Percentiles rank a stretch among this genome's conserved stretches.
phyloP scores from a whole-genome alignment of 2,888 invertebrate species.

The Pasiphila rectangulata region DNA sequence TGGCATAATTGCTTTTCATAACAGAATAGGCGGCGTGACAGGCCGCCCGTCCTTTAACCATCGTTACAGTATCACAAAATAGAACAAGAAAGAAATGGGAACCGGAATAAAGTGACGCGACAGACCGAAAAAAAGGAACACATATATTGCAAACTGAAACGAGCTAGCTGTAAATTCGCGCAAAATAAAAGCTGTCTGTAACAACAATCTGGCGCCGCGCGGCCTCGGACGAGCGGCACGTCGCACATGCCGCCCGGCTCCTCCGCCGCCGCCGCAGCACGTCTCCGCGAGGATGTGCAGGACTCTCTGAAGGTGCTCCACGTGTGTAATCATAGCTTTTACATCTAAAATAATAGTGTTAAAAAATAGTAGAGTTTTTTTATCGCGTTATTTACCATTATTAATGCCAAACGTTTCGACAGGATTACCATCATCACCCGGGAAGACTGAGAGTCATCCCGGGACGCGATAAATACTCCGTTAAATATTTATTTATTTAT shows the following conservation, averaged over 20 bases:
- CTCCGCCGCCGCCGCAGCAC: not conserved
- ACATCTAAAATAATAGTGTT: no score
- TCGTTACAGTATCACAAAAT: conserved; percentile 2
- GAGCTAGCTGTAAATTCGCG: conserved; percentile 10
- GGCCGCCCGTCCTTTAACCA: not conserved
- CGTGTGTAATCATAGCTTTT: no score
- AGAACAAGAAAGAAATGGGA: conserved; percentile 1
- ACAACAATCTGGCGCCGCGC: conserved; percentile 10
- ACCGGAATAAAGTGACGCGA: conserved; percentile 7
- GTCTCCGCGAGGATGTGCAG: not conserved
- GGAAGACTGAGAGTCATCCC: no score
- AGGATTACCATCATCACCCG: no score
- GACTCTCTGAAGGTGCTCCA: no score
- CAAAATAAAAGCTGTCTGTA: conserved; percentile 13
- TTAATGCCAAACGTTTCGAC: no score
- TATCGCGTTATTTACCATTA: no score
- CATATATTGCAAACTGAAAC: conserved; percentile 11
- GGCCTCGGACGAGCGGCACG: not conserved
- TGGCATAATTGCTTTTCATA: not conserved
- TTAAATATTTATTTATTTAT: no score
- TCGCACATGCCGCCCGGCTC: not conserved
- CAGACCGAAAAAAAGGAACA: conserved; percentile 12
- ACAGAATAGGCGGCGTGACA: not conserved
- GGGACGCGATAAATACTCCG: no score
- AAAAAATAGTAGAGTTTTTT: no score